phyloP scores from a whole-genome alignment of 2,113 vertebrate species.

The Notarius lentiginosus region DNA sequence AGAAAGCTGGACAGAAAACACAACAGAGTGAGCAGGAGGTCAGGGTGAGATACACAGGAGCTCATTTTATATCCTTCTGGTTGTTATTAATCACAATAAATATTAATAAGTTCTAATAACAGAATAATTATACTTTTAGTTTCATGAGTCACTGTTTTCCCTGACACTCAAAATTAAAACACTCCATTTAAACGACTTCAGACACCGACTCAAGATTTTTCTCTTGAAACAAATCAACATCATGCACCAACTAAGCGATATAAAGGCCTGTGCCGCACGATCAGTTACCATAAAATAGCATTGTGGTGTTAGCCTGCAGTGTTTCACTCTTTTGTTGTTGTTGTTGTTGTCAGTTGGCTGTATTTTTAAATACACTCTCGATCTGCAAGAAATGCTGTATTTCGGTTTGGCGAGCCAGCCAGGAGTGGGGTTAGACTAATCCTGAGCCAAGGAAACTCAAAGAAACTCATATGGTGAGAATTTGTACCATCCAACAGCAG shows the following conservation, averaged over 20 bases:
- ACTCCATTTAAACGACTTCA: not conserved
- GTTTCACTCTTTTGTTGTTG: not conserved
- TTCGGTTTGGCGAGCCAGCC: not conserved
- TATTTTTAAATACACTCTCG: not conserved
- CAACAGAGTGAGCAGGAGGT: not conserved
- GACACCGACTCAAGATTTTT: not conserved
- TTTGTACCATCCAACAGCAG: not conserved
- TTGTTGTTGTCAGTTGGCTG: not conserved
- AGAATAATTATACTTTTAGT: not conserved
- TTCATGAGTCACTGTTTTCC: not conserved
- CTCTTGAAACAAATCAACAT: not conserved
- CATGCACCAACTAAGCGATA: not conserved
- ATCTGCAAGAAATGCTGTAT: not conserved
- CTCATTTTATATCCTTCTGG: not conserved
- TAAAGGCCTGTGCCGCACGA: not conserved
- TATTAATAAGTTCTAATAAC: not conserved
- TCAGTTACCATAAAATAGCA: not conserved
- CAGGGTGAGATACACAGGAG: not conserved
- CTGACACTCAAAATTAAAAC: not conserved
- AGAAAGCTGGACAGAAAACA: constrained; percentile 74
- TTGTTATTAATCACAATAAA: not conserved
- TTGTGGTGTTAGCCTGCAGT: not conserved
- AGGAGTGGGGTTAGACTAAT: not conserved
- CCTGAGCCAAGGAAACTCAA: not conserved
- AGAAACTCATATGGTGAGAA: not conserved